These are phyloP conservation scores for Chlorocebus sabaeus DNA, from an alignment of 2,113 vertebrate species.

Conservation along the genomic window DNA sequence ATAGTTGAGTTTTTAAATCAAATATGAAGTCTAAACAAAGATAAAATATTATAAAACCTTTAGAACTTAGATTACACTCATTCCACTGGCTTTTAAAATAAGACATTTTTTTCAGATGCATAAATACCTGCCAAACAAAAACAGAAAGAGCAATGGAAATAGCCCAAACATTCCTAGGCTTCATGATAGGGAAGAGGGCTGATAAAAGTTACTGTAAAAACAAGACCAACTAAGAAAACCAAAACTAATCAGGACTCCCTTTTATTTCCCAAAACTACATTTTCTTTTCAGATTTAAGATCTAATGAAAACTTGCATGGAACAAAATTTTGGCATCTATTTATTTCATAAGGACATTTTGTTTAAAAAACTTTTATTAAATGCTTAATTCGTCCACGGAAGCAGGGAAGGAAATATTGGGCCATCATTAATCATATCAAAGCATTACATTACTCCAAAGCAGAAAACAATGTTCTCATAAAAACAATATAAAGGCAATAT, in stretches of 20 bases:
- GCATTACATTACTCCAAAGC: not conserved
- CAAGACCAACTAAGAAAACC: conserved; percentile 10
- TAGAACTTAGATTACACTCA: conserved; percentile 44
- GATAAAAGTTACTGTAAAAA: conserved; percentile 35
- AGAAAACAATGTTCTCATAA: conserved; percentile 40
- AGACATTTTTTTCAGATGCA: conserved; percentile 25
- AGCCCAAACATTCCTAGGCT: not conserved
- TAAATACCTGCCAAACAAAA: conserved; percentile 50
- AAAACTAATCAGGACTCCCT: conserved; percentile 39
- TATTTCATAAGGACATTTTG: conserved; percentile 29
- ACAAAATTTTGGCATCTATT: conserved; percentile 59
- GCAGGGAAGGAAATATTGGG: not conserved
- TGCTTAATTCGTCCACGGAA: conserved; percentile 40
- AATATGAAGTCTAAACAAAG: conserved; percentile 40
- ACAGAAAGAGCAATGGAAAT: conserved; percentile 44
- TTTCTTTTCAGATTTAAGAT: conserved; percentile 57
- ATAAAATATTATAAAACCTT: not conserved
- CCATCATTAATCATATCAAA: conserved; percentile 49
- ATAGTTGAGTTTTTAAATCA: not conserved
- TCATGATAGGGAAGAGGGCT: conserved; percentile 20
- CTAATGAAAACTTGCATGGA: conserved; percentile 52
- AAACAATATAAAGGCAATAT: not conserved
- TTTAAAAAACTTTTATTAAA: conserved; percentile 24
- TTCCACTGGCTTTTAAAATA: conserved; percentile 38
- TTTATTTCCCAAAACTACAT: conserved; percentile 40